Base-by-base conservation (phyloP, 2,113 vertebrate genomes). In the Neopipo cinnamomea region DNA sequence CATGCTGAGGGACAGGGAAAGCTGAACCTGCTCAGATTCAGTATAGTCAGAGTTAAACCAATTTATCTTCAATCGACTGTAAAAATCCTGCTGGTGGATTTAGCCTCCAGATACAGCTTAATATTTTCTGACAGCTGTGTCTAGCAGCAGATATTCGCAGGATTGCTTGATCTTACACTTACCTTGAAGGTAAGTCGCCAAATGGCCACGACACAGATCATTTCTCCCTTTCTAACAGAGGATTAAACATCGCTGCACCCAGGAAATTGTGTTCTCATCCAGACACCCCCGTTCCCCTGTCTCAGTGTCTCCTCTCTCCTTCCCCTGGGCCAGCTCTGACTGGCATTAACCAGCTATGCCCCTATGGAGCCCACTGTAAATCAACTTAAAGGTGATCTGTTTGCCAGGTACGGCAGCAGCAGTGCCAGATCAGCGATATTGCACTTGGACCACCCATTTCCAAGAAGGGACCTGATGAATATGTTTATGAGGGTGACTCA, bases 141-240 rank as follows among this genome's bases (percentile, higher is more conserved):
- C 35, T 44, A 35, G 31, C 53, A 73, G 71, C 35, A 68, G n/a
- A 3, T 65, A 47, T 33, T 49, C 14, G 19, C 39, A 50, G 56
- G 27, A 28, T 73, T 42, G 20, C 30, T 66, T 63, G 30, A 42
- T 50, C 35, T 86, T n/a, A 25, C 13, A 37, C 46, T 66, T 66
- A 22, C 10, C 52, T 25, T 33, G 37, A 37, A 85, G 74, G 20
- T 10, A 39, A 78, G 47, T 25, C n/a, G 39, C 15, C 3, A 53
- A 81, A 81, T 4, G 2, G 49, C n/a, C n/a, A 1, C 3, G 1
- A n/a, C 4, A 10, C 20, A 25, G 73, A 46, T 46, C 0, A 3
- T 59, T 93, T 68, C 58, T 75, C 67, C 21, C 44, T 52, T 73
- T 27, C 49, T 84, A 35, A 46, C 0, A 0, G 37, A 61, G 49